Evolutionary conservation across 2,888 invertebrate genomes (phyloP), one percentile per base, ranked within the genome.

Genomic region (Scelioninae gen. 1): DNA sequence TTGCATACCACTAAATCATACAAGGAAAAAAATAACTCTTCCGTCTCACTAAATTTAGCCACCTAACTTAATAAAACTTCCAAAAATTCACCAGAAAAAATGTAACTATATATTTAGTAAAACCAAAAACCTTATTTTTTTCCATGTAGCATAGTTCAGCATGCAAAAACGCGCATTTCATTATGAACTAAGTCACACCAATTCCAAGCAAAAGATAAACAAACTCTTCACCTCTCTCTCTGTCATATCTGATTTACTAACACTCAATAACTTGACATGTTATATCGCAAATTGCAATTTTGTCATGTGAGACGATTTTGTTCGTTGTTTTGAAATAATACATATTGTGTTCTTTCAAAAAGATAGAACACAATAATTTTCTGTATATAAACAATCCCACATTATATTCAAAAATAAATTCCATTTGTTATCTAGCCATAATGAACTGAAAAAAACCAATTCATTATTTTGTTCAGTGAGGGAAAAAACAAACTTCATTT

Each of bases 271-370:
- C 34, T 15, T 38, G 51, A 38, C 51, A 43, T 29, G 38, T 40
- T 65, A 38, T 51, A 51, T 40, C 38, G 65, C 51, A 6, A 32
- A 47, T 34, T 49, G 34, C 65, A 38, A 11, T 23, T 53, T 51
- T 51, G 51, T 65, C 65, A 65, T 23, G 49, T 51, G 51, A 65
- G 47, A 51, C 65, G 65, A 51, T 34, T 51, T 65, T 65, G 65
- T 51, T 45, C 32, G 51, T 38, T 13, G 63, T 65, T 65, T 51
- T 65, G 51, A 51, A 65, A 65, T 49, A 23, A 38, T 23, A 7
- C 16, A 23, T 63, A 29, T 4, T 55, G 55, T 10, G 49, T 34
- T 65, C 51, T 34, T 34, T 16, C 23, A n/a, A n/a, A n/a, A n/a
- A n/a, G n/a, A n/a, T n/a, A n/a, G 16, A 38, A 38, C 65, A 51